Conservation (phyloP, 1,140 invertebrate genomes). For the Lordiphosa stackelbergi region DNA sequence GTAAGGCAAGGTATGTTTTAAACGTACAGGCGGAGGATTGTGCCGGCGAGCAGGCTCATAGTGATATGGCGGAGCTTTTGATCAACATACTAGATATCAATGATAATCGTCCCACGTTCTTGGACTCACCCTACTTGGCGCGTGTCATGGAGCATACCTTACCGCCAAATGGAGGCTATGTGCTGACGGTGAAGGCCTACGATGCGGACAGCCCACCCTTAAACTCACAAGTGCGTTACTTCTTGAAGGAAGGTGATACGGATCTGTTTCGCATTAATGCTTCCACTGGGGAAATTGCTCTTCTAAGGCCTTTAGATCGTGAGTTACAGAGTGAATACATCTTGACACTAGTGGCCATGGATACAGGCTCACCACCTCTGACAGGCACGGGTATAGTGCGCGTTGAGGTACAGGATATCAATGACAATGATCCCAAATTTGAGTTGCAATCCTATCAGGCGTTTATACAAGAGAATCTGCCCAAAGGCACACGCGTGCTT, state of each 20-base stretch:
- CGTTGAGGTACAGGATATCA: slow-evolving; percentile 94
- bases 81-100: slow-evolving; percentile 91
- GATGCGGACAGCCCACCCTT: slow-evolving; percentile 94
- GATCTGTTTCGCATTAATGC: slow-evolving; percentile 93
- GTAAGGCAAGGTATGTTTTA: slow-evolving; percentile 89
- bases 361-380: slow-evolving; percentile 92
- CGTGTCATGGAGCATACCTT: slow-evolving; percentile 95
- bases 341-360: slow-evolving; percentile 92
- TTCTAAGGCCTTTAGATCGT: slow-evolving; percentile 88
- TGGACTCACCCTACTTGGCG: slow-evolving; percentile 92
- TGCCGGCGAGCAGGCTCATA: slow-evolving; percentile 73
- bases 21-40: slow-evolving; percentile 93
- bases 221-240: slow-evolving; percentile 92
- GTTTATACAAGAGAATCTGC: slow-evolving; percentile 86
- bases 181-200: slow-evolving; percentile 89
- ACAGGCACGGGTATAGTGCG: slow-evolving; percentile 92
- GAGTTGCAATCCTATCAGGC: slow-evolving; percentile 87
- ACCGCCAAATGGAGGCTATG: slow-evolving; percentile 85
- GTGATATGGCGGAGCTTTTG: slow-evolving; percentile 84
- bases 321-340: slow-evolving; percentile 89
- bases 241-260: slow-evolving; percentile 93
- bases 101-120: slow-evolving; percentile 94
- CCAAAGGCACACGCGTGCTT: slow-evolving; percentile 84
- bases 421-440: slow-evolving; percentile 94
- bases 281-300: slow-evolving; percentile 90